Conservation (phyloP, 2,113 vertebrate species). For the Bos indicus region DNA sequence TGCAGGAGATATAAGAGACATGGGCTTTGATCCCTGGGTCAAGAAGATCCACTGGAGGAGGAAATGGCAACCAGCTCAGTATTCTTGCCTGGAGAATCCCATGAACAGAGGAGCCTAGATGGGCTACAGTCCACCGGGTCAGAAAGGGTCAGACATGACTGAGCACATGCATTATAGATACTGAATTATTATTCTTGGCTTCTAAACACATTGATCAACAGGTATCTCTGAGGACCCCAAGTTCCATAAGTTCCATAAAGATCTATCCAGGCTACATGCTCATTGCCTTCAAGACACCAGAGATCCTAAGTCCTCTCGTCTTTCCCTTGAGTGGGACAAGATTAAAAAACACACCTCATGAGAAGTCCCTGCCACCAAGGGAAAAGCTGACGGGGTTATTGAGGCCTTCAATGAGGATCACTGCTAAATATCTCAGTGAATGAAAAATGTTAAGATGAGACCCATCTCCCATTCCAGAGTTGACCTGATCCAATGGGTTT, state of each 20-base stretch:
- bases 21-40: neutral
- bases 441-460: neutral
- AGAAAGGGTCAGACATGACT: neutral
- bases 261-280: neutral
- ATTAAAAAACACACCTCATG: neutral
- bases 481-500: neutral
- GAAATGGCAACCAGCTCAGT: neutral
- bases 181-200: neutral
- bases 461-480: neutral
- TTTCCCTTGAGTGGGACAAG: neutral
- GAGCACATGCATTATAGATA: neutral
- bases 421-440: neutral
- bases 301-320: neutral
- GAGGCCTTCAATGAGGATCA: neutral
- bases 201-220: neutral
- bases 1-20: neutral
- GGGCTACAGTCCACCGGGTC: neutral
- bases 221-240: neutral
- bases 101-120: neutral
- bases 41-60: neutral
- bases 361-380: neutral
- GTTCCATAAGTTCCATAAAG: neutral
- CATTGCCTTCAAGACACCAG: neutral
- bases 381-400: neutral
- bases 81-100: neutral